Percentiles rank a stretch among this genome's conserved stretches.
phyloP scores from a whole-genome alignment of 2,113 vertebrate genomes.

The Sorex fumeus region DNA sequence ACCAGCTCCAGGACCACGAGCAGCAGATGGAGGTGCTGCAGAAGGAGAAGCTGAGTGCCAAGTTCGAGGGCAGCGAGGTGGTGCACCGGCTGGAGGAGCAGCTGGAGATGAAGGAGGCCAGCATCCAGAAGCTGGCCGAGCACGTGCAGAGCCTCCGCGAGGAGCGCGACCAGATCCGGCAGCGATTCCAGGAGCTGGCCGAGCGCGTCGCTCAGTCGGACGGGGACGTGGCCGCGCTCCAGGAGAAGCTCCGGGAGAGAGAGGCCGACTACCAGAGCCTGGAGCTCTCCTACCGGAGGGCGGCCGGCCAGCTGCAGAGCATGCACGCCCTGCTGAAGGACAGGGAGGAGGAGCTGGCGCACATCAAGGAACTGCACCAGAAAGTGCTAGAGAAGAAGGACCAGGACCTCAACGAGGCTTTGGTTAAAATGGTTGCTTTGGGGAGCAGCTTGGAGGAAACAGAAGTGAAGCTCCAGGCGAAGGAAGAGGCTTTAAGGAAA shows the following conservation, averaged over 20 bases:
- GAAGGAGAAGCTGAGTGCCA: slow-evolving; percentile 90
- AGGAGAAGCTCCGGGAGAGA: slow-evolving; percentile 90
- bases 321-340: slow-evolving; percentile 92
- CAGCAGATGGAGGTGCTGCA: slow-evolving; percentile 94
- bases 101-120: slow-evolving; percentile 89
- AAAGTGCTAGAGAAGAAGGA: slow-evolving; percentile 93
- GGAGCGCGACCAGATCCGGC: slow-evolving; percentile 92
- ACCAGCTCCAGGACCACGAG: slow-evolving; percentile 91
- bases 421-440: slow-evolving; percentile 93
- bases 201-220: slow-evolving; percentile 93
- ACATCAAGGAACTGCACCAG: slow-evolving; percentile 93
- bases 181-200: slow-evolving; percentile 94
- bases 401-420: slow-evolving; percentile 93
- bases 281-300: slow-evolving; percentile 92
- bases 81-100: slow-evolving; percentile 93
- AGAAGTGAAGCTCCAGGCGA: slow-evolving; percentile 92
- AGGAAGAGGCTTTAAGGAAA: slow-evolving; percentile 92
- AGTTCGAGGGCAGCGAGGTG: slow-evolving; percentile 90
- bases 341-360: slow-evolving; percentile 94
- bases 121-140: slow-evolving; percentile 91
- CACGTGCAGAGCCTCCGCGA: slow-evolving; percentile 92
- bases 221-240: slow-evolving; percentile 92
- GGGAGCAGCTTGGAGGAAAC: slow-evolving; percentile 95
- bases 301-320: slow-evolving; percentile 92
- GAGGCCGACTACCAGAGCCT: slow-evolving; percentile 93